These are phyloP conservation scores for Pholis gunnellus DNA, from an alignment of 2,113 vertebrate species.

Conservation along the genomic window DNA sequence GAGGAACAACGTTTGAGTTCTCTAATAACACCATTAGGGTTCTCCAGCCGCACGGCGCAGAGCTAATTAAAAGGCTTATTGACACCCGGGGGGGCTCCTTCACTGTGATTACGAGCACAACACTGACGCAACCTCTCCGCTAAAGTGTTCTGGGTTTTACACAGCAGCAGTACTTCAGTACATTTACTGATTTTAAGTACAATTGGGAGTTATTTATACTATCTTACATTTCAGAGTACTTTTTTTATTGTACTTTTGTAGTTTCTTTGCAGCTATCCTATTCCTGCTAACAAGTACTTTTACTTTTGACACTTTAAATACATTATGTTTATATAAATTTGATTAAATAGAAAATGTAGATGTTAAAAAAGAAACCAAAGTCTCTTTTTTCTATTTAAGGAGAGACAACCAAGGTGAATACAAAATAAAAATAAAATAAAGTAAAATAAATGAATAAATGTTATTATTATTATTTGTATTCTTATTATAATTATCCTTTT, in stretches of 20 bases:
- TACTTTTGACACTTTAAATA: too few relatives aligned
- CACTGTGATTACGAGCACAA: constrained; percentile 14
- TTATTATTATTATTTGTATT: too few relatives aligned
- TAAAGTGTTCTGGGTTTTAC: neutral
- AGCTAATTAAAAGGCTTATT: constrained; percentile 58
- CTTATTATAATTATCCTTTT: too few relatives aligned
- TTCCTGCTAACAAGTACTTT: too few relatives aligned
- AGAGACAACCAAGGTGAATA: too few relatives aligned
- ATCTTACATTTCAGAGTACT: neutral
- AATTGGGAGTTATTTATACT: neutral
- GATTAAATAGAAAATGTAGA: too few relatives aligned
- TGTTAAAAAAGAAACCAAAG: too few relatives aligned
- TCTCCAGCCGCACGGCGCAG: constrained; percentile 27
- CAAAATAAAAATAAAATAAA: too few relatives aligned
- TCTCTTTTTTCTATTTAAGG: too few relatives aligned
- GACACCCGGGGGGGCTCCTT: constrained; percentile 36
- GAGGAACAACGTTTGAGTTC: constrained; percentile 23
- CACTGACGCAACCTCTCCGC: neutral
- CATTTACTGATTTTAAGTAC: neutral
- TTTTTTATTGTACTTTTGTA: neutral
- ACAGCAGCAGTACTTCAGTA: neutral
- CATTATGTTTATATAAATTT: too few relatives aligned
- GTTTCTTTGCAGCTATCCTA: too few relatives aligned
- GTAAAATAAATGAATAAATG: too few relatives aligned
- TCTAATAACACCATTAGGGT: constrained; percentile 52